Evolutionary conservation across 2,888 invertebrate species (phyloP).

Genomic region (Atrina japonica): DNA sequence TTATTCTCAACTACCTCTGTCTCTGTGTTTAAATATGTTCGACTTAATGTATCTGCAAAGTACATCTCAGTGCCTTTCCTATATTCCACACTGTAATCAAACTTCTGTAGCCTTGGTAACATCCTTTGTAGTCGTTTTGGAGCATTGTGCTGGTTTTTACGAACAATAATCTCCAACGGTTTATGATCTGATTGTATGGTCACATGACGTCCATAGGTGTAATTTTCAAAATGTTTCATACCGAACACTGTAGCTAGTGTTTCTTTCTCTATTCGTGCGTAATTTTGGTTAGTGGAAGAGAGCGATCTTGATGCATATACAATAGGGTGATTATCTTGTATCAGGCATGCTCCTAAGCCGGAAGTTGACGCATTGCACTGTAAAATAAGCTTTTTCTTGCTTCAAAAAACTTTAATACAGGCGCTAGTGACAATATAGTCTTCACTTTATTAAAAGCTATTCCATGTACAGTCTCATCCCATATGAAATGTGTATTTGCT

Average conservation of each 20-base stretch:
- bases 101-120: constrained; percentile 33
- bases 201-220: constrained; percentile 64
- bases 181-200: constrained; percentile 76
- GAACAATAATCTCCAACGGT: too few species aligned
- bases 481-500: constrained; percentile 25
- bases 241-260: constrained; percentile 67
- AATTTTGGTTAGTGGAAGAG: constrained; percentile 30
- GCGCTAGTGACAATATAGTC: constrained; percentile 27
- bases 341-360: constrained; percentile 50
- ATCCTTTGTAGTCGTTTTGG: constrained; percentile 62
- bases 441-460: constrained; percentile 42
- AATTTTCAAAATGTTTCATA: constrained; percentile 58
- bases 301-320: constrained; percentile 50
- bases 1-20: neutral
- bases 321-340: constrained; percentile 54
- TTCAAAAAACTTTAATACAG: constrained; percentile 20
- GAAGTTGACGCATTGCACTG: constrained; percentile 42
- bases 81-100: constrained; percentile 35
- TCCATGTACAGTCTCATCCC: constrained; percentile 29
- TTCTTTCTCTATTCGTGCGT: constrained; percentile 11
- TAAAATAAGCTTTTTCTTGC: constrained; percentile 19
- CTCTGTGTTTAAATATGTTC: constrained; percentile 33
- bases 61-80: constrained; percentile 41
- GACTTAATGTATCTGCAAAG: constrained; percentile 46
- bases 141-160: constrained; percentile 56